These are phyloP conservation scores for Drosophila stalkeri DNA, from an alignment of 2,888 invertebrate species.

Conservation along the genomic window DNA sequence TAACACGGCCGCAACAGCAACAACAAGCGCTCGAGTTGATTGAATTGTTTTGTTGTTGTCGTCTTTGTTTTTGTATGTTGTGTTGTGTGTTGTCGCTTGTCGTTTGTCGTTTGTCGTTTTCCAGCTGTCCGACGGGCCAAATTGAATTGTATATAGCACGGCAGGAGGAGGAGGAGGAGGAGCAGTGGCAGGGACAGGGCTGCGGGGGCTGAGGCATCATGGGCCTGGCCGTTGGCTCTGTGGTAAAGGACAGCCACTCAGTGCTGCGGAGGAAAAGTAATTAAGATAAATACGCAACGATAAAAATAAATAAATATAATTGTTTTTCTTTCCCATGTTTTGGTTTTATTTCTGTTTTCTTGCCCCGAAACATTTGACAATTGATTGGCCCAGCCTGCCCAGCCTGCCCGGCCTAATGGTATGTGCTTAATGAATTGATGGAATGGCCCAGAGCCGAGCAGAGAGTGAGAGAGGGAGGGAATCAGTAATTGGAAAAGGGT, in stretches of 20 bases:
- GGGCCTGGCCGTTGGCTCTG: background rate
- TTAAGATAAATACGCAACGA: constrained; percentile 79
- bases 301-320: constrained; percentile 80
- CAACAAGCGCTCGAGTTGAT: constrained; percentile 57
- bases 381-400: constrained; percentile 55
- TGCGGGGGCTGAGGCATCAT: background rate
- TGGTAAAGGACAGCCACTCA: constrained; percentile 58
- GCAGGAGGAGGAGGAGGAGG: background rate
- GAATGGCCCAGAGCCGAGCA: constrained; percentile 9
- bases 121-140: constrained; percentile 65
- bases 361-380: constrained; percentile 57
- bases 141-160: constrained; percentile 69
- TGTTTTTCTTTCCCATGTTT: constrained; percentile 50
- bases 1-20: constrained; percentile 58
- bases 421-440: constrained; percentile 71
- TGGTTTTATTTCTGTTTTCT: constrained; percentile 29
- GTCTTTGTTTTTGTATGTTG: constrained; percentile 16
- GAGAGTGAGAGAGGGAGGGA: background rate
- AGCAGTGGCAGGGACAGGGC: background rate
- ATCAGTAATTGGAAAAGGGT: constrained; percentile 25
- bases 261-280: constrained; percentile 75
- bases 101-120: constrained; percentile 47
- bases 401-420: constrained; percentile 58
- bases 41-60: constrained; percentile 71
- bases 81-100: constrained; percentile 39